A percentile compares a stretch with the other conserved stretches of the same genome.
These are phyloP conservation scores for Dermatophagoides farinae DNA, from an alignment of 1,140 invertebrate species.

Conservation along the genomic window DNA sequence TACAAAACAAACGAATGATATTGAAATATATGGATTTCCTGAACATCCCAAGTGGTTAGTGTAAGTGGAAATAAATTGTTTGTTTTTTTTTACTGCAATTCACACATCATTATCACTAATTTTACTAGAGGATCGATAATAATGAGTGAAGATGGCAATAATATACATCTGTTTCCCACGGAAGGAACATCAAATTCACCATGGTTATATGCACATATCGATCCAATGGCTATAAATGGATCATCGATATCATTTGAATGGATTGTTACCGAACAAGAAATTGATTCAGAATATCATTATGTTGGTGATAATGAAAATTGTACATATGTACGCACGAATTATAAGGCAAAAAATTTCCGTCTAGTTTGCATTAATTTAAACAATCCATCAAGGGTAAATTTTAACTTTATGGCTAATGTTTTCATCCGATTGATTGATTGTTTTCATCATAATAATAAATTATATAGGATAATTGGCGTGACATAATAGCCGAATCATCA, in stretches of 20 bases:
- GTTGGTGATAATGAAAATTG: conserved; percentile 65
- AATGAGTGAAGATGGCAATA: conserved; percentile 61
- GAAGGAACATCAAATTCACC: conserved; percentile 73
- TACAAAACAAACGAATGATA: conserved; percentile 65
- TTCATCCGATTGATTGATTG: not conserved
- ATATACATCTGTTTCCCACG: conserved; percentile 51
- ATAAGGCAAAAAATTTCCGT: conserved; percentile 76
- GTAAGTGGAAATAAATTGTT: conserved; percentile 25
- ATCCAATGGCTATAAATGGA: not conserved
- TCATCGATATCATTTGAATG: conserved; percentile 36
- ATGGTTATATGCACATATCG: conserved; percentile 50
- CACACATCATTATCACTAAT: not conserved
- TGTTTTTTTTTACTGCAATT: not conserved
- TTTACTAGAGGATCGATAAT: conserved; percentile 2
- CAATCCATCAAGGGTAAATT: not conserved
- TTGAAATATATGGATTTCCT: conserved; percentile 70
- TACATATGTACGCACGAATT: conserved; percentile 77
- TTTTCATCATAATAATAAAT: not conserved
- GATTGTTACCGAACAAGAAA: conserved; percentile 56
- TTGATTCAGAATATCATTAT: conserved; percentile 89
- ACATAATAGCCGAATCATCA: conserved; percentile 55
- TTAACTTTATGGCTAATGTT: not conserved
- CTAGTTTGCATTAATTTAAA: conserved; percentile 68
- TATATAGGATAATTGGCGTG: conserved; percentile 47
- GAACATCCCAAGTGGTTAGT: conserved; percentile 58